phyloP scores from a whole-genome alignment of 1,140 invertebrate genomes.

The Dinothrombium tinctorium region DNA sequence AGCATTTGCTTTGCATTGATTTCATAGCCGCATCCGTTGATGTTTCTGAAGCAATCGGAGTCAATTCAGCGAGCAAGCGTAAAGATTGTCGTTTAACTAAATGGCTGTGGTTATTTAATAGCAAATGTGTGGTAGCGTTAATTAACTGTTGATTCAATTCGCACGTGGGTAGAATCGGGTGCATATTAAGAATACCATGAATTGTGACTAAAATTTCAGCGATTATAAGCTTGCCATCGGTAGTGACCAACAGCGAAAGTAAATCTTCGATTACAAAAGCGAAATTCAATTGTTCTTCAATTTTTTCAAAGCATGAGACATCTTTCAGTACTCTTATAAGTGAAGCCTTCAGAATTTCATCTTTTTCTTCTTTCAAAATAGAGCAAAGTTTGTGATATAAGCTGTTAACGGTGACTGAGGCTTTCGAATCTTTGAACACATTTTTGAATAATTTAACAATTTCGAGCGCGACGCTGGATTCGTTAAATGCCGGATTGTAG shows the following conservation, averaged over 20 bases:
- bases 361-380: too few relatives aligned
- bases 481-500: too few relatives aligned
- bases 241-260: slow-evolving; percentile 12
- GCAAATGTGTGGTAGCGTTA: slow-evolving; percentile 9
- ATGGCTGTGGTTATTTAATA: slow-evolving; percentile 40
- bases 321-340: too few relatives aligned
- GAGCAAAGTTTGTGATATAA: too few relatives aligned
- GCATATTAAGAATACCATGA: slow-evolving; percentile 15
- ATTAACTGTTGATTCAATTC: slow-evolving; percentile 2
- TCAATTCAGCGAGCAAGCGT: slow-evolving; percentile 21
- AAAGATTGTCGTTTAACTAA: slow-evolving; percentile 51
- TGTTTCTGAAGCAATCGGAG: not conserved
- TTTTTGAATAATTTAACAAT: too few relatives aligned
- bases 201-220: slow-evolving; percentile 15
- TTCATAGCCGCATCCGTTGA: not conserved
- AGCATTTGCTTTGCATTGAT: slow-evolving; percentile 21
- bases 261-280: not conserved
- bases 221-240: slow-evolving; percentile 21
- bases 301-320: too few relatives aligned
- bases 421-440: too few relatives aligned
- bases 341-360: too few relatives aligned
- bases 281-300: not conserved
- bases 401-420: too few relatives aligned
- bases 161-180: not conserved
- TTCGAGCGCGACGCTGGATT: too few relatives aligned